These are phyloP conservation scores for Dermochelys coriacea DNA, from an alignment of 2,797 vertebrate species.

Conservation along the genomic window DNA sequence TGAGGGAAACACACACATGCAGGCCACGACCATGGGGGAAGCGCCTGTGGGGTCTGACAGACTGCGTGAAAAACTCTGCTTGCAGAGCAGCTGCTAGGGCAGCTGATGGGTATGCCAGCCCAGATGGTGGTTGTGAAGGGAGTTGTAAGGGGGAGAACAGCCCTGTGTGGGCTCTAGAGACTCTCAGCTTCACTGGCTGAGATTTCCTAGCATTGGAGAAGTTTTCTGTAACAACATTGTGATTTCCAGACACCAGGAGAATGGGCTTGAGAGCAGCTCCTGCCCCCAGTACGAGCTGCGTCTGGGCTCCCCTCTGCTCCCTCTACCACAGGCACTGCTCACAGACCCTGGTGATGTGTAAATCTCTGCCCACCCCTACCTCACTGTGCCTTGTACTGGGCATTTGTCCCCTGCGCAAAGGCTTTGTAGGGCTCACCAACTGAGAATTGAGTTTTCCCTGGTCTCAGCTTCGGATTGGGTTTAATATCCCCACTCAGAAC, in stretches of 20 bases:
- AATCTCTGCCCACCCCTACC: neutral
- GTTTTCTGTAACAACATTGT: neutral
- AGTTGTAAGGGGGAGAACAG: neutral
- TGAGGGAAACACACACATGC: neutral
- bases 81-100: slow-evolving; percentile 19
- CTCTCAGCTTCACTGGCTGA: neutral
- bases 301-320: neutral
- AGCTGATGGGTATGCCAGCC: slow-evolving; percentile 59
- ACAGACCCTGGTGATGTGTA: accelerated
- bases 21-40: slow-evolving; percentile 6
- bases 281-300: accelerated
- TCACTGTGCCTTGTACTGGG: neutral
- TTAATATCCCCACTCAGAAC: neutral
- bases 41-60: slow-evolving; percentile 37
- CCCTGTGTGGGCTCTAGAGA: neutral
- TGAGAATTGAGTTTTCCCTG: neutral
- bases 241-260: neutral
- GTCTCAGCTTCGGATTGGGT: neutral
- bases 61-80: neutral
- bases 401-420: neutral
- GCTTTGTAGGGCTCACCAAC: neutral
- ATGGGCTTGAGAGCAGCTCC: accelerated
- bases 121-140: slow-evolving; percentile 51
- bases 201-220: neutral
- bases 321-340: neutral